Base-by-base conservation (phyloP, 2,113 vertebrate genomes). In the Eupsittula cactorum region DNA sequence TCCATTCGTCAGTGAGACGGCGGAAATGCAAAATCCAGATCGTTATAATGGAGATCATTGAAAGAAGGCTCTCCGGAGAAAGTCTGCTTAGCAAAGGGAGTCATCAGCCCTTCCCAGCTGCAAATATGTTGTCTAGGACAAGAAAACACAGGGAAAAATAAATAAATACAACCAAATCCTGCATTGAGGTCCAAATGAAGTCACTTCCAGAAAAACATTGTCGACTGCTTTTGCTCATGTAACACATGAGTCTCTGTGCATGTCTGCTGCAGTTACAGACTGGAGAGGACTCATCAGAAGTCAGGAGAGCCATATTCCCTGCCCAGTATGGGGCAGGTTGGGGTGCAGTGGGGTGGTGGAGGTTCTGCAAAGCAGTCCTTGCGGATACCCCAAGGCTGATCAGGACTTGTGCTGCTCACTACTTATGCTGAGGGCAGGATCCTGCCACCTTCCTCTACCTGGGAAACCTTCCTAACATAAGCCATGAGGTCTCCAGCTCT, bases 181-280 rank as follows among this genome's bases (percentile, higher is more conserved):
- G 55, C 62, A 23, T 79, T 80, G 81, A 84, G 37, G 31, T 53
- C 84, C 83, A 53, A 93, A 82, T 96, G 78, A 95, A 97, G 70
- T 89, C 94, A 93, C 90, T 96, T 97, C 93, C 96, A 96, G 95
- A 50, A 82, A 95, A 96, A 82, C 63, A 82, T 5, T 29, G 29
- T n/a, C 1, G 6, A 83, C 41, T 0, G 0, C 64, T 78, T 75
- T 75, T 76, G 62, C 46, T 88, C 21, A 1, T 67, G 35, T 68
- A 75, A 28, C 65, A 39, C 33, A 3, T 0, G 10, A 24, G 23
- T 52, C 24, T 71, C 21, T 53, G 46, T 55, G 39, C 39, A 35
- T 39, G 41, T 35, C 59, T 31, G 60, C 75, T 80, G 82, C 16
- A 33, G 10, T 52, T 25, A 9, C 29, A 52, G 62, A 19, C 35